These are phyloP conservation scores for Phoxinus dragarum DNA, from an alignment of 2,797 vertebrate species.

Conservation along the genomic window DNA sequence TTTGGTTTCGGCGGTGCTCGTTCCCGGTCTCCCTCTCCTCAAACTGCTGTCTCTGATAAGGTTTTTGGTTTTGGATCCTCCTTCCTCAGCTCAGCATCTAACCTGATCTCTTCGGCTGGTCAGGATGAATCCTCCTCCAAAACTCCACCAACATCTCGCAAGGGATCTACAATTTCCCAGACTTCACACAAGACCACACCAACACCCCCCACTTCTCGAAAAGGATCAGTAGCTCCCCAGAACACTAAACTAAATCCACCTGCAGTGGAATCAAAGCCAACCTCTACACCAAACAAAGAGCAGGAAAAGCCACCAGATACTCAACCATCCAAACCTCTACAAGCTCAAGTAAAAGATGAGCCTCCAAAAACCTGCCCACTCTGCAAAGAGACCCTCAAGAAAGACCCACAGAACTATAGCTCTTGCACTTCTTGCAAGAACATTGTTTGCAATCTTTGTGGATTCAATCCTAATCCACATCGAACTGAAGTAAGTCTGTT, in stretches of 20 bases:
- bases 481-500: conserved; percentile 70
- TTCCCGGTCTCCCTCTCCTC: conserved; percentile 78
- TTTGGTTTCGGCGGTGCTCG: conserved; percentile 78
- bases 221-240: conserved; percentile 63
- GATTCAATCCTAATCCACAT: conserved; percentile 85
- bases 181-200: conserved; percentile 69
- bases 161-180: conserved; percentile 71
- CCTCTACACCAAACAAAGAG: conserved; percentile 49
- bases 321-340: conserved; percentile 49
- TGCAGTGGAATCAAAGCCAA: conserved; percentile 44
- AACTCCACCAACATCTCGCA: conserved; percentile 75
- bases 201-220: conserved; percentile 75
- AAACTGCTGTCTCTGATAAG: conserved; percentile 86
- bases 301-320: conserved; percentile 50
- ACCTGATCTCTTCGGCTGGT: conserved; percentile 88
- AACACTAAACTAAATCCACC: conserved; percentile 29
- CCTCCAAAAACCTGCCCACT: conserved; percentile 76
- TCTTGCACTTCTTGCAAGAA: conserved; percentile 85
- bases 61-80: conserved; percentile 96
- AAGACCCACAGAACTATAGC: conserved; percentile 81
- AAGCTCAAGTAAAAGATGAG: conserved; percentile 64
- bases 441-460: conserved; percentile 85
- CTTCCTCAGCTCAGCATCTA: conserved; percentile 92
- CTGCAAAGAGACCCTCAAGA: conserved; percentile 83
- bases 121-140: conserved; percentile 74